Percentiles rank a stretch among this genome's conserved stretches.
Evolutionary conservation across 2,113 vertebrate species (phyloP).

Genomic region (Scomber colias): DNA sequence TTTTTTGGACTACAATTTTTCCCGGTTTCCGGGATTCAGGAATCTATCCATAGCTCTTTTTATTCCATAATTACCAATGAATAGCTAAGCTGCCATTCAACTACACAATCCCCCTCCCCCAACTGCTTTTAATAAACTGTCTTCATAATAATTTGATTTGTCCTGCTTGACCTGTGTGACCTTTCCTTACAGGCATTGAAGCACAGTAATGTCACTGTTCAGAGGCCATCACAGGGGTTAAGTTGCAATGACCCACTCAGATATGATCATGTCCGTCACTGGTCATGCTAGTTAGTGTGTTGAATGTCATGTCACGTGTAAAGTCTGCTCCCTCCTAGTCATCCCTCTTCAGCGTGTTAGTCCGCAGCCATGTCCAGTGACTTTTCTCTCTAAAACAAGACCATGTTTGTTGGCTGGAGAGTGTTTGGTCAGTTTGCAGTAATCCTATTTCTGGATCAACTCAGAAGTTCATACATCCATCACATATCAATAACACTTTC

Average conservation of each 20-base stretch:
- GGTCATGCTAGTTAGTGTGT: conserved; percentile 60
- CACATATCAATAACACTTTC: too few species aligned
- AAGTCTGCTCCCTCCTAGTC: neutral
- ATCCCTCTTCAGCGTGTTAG: neutral
- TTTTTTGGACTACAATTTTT: conserved; percentile 33
- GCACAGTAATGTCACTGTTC: conserved; percentile 66
- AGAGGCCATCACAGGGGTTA: conserved; percentile 29
- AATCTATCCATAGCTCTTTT: conserved; percentile 58
- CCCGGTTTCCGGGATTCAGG: conserved; percentile 37
- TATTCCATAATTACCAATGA: conserved; percentile 60
- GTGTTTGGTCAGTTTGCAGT: neutral
- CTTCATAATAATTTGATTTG: conserved; percentile 61
- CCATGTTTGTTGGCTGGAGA: neutral
- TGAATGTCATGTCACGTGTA: conserved; percentile 64
- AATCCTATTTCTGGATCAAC: conserved; percentile 35
- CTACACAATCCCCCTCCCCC: conserved; percentile 1
- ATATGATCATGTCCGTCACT: conserved; percentile 36
- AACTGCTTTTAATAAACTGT: conserved; percentile 63
- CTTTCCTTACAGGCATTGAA: conserved; percentile 46
- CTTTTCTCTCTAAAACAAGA: conserved; percentile 34
- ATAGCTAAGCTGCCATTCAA: conserved; percentile 41
- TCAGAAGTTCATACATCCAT: neutral
- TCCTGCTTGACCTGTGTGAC: conserved; percentile 66
- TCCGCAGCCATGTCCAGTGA: neutral
- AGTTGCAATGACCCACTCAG: conserved; percentile 37